These are phyloP conservation scores for Scleropages formosus DNA, from an alignment of 2,797 vertebrate genomes.

Conservation along the genomic window DNA sequence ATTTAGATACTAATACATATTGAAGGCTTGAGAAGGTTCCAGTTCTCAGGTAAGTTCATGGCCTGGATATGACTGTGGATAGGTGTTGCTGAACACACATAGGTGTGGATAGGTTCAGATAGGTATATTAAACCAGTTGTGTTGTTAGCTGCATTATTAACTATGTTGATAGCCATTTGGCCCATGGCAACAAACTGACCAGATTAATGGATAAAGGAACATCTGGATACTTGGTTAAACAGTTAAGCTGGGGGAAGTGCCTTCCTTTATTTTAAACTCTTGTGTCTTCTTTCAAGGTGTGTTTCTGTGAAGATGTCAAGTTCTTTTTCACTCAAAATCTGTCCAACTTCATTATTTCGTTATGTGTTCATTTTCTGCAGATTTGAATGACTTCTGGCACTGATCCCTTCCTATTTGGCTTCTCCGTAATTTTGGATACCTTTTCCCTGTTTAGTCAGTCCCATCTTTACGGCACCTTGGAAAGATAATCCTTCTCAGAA, in stretches of 20 bases:
- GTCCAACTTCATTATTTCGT: not conserved
- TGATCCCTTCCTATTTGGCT: not conserved
- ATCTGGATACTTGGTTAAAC: too few species aligned
- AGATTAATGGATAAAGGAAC: too few species aligned
- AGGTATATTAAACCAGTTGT: too few species aligned
- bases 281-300: not conserved
- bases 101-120: too few species aligned
- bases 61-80: too few species aligned
- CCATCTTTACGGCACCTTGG: constrained; percentile 31
- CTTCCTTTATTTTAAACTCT: not conserved
- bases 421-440: not conserved
- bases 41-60: too few species aligned
- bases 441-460: constrained; percentile 37
- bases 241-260: not conserved
- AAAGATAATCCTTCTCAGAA: not conserved
- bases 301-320: not conserved
- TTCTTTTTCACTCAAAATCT: not conserved
- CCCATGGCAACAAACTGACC: too few species aligned
- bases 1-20: too few species aligned
- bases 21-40: too few species aligned
- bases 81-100: too few species aligned
- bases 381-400: not conserved
- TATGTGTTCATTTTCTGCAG: not conserved
- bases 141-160: too few species aligned
- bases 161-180: too few species aligned